Evolutionary conservation across 2,113 vertebrate species (phyloP).

Genomic region (Muntiacus muntjak): DNA sequence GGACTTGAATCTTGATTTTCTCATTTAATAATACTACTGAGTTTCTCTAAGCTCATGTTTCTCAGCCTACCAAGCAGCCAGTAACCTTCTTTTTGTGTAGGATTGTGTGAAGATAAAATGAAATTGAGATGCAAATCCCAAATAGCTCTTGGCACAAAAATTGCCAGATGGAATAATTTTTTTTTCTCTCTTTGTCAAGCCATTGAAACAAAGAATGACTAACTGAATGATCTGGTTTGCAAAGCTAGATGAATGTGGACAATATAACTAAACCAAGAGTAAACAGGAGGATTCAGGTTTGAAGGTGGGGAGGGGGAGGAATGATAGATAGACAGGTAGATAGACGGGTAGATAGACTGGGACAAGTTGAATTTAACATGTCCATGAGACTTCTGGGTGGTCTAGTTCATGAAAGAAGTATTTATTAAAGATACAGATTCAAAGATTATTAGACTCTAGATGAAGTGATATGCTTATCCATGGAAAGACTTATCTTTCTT

Average conservation of each 20-base stretch:
- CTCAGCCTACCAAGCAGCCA: neutral
- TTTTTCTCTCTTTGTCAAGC: neutral
- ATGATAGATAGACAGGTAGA: neutral
- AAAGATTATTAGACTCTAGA: neutral
- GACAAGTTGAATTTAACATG: neutral
- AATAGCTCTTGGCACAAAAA: neutral
- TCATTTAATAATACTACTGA: neutral
- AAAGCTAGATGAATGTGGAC: neutral
- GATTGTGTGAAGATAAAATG: neutral
- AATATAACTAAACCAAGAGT: neutral
- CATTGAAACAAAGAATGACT: neutral
- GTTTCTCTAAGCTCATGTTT: neutral
- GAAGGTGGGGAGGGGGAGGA: neutral
- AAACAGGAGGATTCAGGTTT: neutral
- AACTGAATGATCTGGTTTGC: neutral
- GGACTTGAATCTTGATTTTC: neutral
- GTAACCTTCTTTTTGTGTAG: neutral
- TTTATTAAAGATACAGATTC: neutral
- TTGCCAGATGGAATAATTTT: neutral
- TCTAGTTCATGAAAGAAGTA: neutral
- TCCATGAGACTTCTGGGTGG: neutral
- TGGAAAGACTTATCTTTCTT: neutral
- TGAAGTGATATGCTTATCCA: neutral
- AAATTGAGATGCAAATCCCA: neutral
- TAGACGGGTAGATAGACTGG: neutral